Evolutionary conservation across 1,140 invertebrate genomes (phyloP).

Genomic region (Pseudomyrmex concolor): DNA sequence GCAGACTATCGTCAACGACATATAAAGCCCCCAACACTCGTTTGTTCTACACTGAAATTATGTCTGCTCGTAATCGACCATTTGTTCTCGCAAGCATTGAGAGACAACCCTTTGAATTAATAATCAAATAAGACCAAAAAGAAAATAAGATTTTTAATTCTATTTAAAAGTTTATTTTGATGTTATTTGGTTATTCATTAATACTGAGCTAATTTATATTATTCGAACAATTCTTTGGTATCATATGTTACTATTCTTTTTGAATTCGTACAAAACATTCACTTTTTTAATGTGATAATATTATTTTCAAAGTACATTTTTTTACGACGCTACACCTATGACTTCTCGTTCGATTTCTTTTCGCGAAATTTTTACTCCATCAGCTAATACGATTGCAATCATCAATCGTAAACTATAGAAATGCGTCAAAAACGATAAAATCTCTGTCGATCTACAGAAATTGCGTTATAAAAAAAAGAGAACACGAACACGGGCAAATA

Average conservation of each 20-base stretch:
- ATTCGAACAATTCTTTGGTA: too few relatives aligned
- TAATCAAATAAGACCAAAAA: too few relatives aligned
- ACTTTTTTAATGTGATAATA: background rate
- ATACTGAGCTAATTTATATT: too few relatives aligned
- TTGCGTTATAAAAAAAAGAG: conserved; percentile 17
- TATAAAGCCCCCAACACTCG: background rate
- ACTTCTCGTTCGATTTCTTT: background rate
- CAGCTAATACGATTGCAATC: background rate
- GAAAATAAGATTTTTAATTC: too few relatives aligned
- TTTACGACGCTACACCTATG: background rate
- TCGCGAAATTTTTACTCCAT: background rate
- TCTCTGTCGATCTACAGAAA: conserved; percentile 24
- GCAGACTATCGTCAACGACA: conserved; percentile 29
- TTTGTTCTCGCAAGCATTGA: background rate
- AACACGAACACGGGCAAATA: background rate
- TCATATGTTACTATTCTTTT: too few relatives aligned
- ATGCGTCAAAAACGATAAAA: conserved; percentile 23
- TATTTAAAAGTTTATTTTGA: too few relatives aligned
- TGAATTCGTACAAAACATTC: background rate
- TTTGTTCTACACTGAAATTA: conserved; percentile 50
- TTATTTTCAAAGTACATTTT: background rate
- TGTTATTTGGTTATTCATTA: too few relatives aligned
- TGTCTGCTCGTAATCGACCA: conserved; percentile 21
- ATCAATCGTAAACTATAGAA: conserved; percentile 14
- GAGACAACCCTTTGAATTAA: background rate